Conservation (phyloP, 2,113 vertebrate genomes). For the Strigops habroptila region DNA sequence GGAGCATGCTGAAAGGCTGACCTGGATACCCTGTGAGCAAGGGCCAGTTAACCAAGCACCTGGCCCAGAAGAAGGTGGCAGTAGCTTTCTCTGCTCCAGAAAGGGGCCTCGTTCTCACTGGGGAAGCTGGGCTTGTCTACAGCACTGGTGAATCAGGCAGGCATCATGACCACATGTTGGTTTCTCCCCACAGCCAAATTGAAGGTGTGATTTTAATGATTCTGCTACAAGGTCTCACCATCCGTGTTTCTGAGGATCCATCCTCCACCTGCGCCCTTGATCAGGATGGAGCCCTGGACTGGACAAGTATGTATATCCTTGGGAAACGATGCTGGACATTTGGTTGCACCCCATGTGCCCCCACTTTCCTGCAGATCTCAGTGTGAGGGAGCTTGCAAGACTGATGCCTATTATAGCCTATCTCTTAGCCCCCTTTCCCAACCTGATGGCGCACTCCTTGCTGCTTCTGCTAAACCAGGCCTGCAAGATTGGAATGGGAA, state of each 20-base stretch:
- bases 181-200: constrained; percentile 77
- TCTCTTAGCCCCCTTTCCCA: background rate
- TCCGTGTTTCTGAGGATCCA: constrained; percentile 54
- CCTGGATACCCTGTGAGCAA: background rate
- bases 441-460: background rate
- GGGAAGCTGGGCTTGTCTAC: background rate
- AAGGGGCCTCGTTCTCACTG: background rate
- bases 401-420: background rate
- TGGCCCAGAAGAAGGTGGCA: background rate
- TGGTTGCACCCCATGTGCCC: accelerated
- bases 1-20: background rate
- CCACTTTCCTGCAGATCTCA: background rate
- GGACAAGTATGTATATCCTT: constrained; percentile 79
- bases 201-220: constrained; percentile 81
- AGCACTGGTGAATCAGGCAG: background rate
- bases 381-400: background rate
- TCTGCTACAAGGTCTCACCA: constrained; percentile 76
- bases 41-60: background rate
- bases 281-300: constrained; percentile 73
- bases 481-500: background rate
- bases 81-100: background rate
- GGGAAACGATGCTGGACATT: background rate
- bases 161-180: background rate
- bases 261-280: constrained; percentile 75
- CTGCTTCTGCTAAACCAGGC: background rate